Conservation (phyloP, 1,140 invertebrate genomes). For the Cyphomyrmex costatus region DNA sequence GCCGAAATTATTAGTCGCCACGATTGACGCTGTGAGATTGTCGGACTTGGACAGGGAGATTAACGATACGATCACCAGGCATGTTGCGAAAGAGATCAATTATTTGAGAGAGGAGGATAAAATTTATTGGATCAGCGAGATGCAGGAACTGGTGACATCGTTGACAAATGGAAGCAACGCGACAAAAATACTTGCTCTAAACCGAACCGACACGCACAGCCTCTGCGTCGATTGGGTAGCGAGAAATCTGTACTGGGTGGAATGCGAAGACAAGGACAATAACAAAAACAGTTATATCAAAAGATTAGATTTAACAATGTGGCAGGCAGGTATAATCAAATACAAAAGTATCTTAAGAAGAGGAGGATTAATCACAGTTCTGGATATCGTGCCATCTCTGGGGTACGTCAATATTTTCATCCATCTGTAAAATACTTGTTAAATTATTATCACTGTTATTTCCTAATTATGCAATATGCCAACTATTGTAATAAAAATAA, state of each 20-base stretch:
- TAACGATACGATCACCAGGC: constrained; percentile 88
- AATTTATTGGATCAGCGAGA: constrained; percentile 94
- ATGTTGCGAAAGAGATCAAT: constrained; percentile 89
- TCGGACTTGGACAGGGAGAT: constrained; percentile 91
- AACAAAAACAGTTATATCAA: constrained; percentile 80
- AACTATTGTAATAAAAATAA: neutral
- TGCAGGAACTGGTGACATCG: constrained; percentile 91
- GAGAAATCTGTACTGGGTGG: constrained; percentile 93
- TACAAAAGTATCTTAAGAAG: constrained; percentile 86
- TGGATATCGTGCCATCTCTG: constrained; percentile 91
- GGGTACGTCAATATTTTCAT: constrained; percentile 85
- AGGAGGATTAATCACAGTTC: constrained; percentile 87
- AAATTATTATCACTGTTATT: neutral
- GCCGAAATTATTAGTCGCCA: constrained; percentile 92
- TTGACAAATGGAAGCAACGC: constrained; percentile 86
- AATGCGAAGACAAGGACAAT: constrained; percentile 83
- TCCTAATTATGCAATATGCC: neutral
- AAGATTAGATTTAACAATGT: constrained; percentile 82
- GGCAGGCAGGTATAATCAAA: constrained; percentile 85
- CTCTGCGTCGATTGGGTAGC: constrained; percentile 95
- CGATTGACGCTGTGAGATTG: constrained; percentile 90
- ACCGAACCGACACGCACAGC: constrained; percentile 88
- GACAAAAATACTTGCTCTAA: constrained; percentile 90
- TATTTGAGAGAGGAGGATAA: constrained; percentile 90
- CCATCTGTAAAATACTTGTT: constrained; percentile 22